Percentiles rank a stretch among this genome's conserved stretches.
These are phyloP conservation scores for Syngnathus floridae DNA, from an alignment of 2,113 vertebrate genomes.

Conservation along the genomic window DNA sequence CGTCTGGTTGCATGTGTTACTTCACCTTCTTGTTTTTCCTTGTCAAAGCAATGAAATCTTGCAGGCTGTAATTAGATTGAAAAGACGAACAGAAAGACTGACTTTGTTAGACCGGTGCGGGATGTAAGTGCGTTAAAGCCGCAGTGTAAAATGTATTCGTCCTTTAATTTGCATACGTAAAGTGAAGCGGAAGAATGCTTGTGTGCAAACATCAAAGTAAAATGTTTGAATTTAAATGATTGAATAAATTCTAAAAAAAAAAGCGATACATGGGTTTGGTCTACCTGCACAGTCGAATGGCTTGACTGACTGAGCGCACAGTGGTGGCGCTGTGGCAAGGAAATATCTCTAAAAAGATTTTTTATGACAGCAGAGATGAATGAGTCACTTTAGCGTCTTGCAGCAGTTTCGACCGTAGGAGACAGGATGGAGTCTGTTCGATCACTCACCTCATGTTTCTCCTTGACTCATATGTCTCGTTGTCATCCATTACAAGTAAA, in stretches of 20 bases:
- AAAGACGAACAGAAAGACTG: conserved; percentile 1
- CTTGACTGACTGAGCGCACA: neutral
- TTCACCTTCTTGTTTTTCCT: neutral
- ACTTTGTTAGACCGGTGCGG: neutral
- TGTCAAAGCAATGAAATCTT: conserved; percentile 1
- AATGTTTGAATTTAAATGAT: neutral
- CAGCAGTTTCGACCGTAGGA: neutral
- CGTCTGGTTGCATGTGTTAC: neutral
- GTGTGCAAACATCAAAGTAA: neutral
- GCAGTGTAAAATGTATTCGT: conserved; percentile 1
- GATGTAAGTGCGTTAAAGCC: neutral
- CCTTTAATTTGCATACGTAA: neutral
- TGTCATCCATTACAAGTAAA: neutral
- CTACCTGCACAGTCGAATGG: neutral
- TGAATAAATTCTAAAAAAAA: neutral
- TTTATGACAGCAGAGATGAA: neutral
- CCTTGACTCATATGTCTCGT: neutral
- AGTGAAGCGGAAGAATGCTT: neutral
- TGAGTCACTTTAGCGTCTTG: neutral
- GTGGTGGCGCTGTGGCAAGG: neutral
- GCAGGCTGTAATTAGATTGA: neutral
- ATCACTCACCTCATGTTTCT: neutral
- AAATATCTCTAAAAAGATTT: neutral
- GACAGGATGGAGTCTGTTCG: neutral
- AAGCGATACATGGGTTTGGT: neutral